Evolutionary conservation across 2,797 vertebrate species (phyloP).

Genomic region (Fundulus diaphanus): DNA sequence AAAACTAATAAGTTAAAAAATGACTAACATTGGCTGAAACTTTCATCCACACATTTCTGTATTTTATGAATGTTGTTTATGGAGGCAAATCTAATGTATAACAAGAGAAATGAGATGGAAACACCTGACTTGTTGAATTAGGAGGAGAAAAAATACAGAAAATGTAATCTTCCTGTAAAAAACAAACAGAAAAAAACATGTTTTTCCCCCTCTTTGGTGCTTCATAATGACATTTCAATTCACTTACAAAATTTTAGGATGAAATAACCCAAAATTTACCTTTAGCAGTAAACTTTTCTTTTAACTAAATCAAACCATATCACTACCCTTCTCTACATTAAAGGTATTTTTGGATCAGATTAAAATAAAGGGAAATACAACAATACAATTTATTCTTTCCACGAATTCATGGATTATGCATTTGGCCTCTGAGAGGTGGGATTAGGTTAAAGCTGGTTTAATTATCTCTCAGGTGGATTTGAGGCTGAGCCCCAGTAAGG

Average conservation of each 20-base stretch:
- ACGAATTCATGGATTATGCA: not conserved
- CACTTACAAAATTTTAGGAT: not conserved
- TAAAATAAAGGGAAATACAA: not conserved
- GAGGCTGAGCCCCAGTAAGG: slow-evolving; percentile 23
- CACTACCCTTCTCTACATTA: not conserved
- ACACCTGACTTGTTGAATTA: not conserved
- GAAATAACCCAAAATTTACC: not conserved
- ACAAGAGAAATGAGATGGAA: not conserved
- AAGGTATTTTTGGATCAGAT: too few relatives aligned
- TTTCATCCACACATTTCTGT: not conserved
- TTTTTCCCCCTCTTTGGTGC: not conserved
- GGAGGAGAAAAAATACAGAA: too few relatives aligned
- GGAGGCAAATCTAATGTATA: not conserved
- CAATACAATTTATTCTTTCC: not conserved
- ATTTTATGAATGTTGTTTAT: not conserved
- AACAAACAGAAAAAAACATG: too few relatives aligned
- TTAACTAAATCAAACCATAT: not conserved
- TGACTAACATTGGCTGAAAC: too few relatives aligned
- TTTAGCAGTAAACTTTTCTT: not conserved
- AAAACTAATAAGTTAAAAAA: too few relatives aligned
- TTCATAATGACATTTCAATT: not conserved
- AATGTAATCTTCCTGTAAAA: not conserved
- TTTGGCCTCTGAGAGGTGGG: slow-evolving; percentile 17
- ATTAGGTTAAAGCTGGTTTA: slow-evolving; percentile 31
- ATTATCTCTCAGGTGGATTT: slow-evolving; percentile 30